Evolutionary conservation across 2,888 invertebrate genomes (phyloP).

Genomic region (Lumbricus terrestris): DNA sequence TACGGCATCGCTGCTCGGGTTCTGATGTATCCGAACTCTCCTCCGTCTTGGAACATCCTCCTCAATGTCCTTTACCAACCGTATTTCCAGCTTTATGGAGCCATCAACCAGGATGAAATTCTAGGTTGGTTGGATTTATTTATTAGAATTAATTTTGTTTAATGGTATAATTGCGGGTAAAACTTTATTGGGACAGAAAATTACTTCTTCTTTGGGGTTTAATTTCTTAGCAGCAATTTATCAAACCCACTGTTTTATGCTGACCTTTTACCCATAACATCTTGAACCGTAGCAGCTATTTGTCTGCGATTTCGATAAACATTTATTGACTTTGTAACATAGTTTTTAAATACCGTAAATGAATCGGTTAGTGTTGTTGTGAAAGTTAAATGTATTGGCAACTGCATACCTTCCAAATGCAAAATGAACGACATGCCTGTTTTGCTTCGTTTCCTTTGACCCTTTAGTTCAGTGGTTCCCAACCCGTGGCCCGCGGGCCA

Average conservation of each 20-base stretch:
- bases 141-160: neutral
- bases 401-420: neutral
- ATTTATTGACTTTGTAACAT: neutral
- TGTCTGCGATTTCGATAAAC: neutral
- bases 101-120: slow-evolving; percentile 56
- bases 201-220: neutral
- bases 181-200: too few relatives aligned
- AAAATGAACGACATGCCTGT: neutral
- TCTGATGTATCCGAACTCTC: slow-evolving; percentile 56
- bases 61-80: slow-evolving; percentile 57
- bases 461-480: neutral
- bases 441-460: too few relatives aligned
- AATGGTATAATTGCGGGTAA: too few relatives aligned
- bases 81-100: slow-evolving; percentile 62
- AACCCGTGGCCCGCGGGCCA: too few relatives aligned
- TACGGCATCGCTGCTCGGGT: slow-evolving; percentile 60
- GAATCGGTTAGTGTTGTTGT: neutral
- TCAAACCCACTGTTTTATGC: neutral
- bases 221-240: neutral
- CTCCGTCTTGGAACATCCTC: slow-evolving; percentile 48
- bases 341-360: neutral
- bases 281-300: neutral
- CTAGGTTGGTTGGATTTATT: slow-evolving; percentile 46
- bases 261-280: neutral
- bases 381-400: neutral